Conservation (phyloP, 2,113 vertebrate species). For the Tetrax tetrax region DNA sequence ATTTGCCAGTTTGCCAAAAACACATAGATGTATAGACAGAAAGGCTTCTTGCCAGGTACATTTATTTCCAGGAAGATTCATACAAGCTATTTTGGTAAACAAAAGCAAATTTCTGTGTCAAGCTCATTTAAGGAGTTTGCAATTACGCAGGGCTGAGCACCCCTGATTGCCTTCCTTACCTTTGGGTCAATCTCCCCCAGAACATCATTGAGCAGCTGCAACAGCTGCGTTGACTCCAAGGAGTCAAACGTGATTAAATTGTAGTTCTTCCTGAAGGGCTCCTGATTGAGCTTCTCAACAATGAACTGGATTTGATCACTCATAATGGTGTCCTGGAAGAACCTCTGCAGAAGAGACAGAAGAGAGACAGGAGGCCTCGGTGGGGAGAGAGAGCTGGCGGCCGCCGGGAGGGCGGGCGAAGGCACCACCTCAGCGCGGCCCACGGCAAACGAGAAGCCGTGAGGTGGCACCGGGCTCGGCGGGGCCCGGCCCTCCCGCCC, state of each 20-base stretch:
- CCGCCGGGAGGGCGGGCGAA: neutral
- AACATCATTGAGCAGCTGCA: slow-evolving; percentile 93
- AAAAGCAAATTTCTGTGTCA: neutral
- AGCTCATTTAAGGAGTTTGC: neutral
- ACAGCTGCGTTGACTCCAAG: slow-evolving; percentile 88
- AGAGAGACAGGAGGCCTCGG: neutral
- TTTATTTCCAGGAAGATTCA: slow-evolving; percentile 30
- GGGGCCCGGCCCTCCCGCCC: neutral
- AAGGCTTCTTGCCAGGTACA: neutral
- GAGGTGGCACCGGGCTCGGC: neutral
- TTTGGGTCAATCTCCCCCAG: slow-evolving; percentile 95
- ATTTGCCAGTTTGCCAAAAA: slow-evolving; percentile 22
- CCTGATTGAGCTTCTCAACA: slow-evolving; percentile 92
- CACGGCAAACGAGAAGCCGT: neutral
- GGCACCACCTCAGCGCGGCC: neutral
- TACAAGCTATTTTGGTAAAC: neutral
- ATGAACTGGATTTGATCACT: slow-evolving; percentile 95
- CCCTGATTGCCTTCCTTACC: slow-evolving; percentile 73
- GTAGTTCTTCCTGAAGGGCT: slow-evolving; percentile 94
- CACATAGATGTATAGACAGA: neutral
- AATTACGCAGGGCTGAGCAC: neutral
- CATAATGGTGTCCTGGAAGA: slow-evolving; percentile 74
- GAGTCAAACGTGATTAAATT: slow-evolving; percentile 98
- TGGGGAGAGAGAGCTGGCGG: neutral
- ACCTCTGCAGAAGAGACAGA: neutral